A percentile compares a stretch with the other conserved stretches of the same genome.
Conservation (phyloP, 2,888 invertebrate species). For the Zhengitettix transpicula region DNA sequence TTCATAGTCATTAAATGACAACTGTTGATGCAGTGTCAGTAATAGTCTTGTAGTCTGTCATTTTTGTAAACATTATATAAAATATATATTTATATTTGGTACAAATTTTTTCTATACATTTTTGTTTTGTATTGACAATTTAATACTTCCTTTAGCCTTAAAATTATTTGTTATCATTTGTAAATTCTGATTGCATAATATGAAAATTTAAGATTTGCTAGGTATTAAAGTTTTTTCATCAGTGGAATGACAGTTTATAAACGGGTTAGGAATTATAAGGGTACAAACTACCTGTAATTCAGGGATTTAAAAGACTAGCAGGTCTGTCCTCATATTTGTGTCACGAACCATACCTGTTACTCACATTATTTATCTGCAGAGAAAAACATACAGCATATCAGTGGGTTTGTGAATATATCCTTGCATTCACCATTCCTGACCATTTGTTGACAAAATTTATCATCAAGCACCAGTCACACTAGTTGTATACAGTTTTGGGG, state of each 20-base stretch:
- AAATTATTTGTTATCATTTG: too few species aligned
- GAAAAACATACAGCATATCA: too few species aligned
- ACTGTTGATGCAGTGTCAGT: background rate
- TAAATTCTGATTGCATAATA: too few species aligned
- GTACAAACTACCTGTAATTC: background rate
- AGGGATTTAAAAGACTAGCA: background rate
- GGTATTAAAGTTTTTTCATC: too few species aligned
- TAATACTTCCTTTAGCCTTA: too few species aligned
- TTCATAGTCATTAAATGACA: background rate
- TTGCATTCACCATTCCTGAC: too few species aligned
- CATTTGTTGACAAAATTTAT: too few species aligned
- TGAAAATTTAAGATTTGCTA: too few species aligned
- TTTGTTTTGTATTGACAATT: background rate
- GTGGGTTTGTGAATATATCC: too few species aligned
- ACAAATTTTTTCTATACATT: background rate
- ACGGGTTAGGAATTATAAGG: background rate
- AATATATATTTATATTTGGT: background rate
- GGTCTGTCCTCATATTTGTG: background rate
- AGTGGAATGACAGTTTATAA: background rate
- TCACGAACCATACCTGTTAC: too few species aligned
- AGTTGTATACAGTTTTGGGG: constrained; percentile 1
- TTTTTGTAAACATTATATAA: background rate
- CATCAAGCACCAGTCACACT: background rate
- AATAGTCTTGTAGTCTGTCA: background rate
- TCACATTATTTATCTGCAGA: too few species aligned